Evolutionary conservation across 2,888 invertebrate species (phyloP).

Genomic region (Strigamia maritima): DNA sequence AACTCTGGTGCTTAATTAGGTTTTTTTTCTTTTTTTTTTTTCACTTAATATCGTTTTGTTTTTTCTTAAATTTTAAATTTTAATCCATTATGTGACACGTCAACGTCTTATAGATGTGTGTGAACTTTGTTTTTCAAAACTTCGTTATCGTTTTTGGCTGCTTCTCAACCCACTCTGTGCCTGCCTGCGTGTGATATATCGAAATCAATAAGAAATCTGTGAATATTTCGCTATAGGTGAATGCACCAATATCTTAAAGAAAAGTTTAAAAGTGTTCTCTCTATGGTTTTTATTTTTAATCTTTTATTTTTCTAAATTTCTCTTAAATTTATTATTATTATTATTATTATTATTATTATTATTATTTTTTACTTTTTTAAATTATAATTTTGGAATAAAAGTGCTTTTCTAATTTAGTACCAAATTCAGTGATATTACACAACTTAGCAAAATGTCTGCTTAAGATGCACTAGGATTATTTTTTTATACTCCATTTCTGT

Average conservation of each 20-base stretch:
- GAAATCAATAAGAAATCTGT: constrained; percentile 20
- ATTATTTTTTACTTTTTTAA: not conserved
- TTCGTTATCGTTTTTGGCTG: not conserved
- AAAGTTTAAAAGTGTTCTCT: not conserved
- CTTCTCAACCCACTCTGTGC: constrained; percentile 9
- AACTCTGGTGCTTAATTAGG: not conserved
- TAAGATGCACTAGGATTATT: not conserved
- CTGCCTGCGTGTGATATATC: constrained; percentile 20
- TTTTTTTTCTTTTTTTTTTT: not conserved
- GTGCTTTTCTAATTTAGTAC: not conserved
- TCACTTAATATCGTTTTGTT: no score
- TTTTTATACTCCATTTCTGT: constrained; percentile 2
- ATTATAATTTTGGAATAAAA: not conserved
- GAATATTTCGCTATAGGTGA: constrained; percentile 13
- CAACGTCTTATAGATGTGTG: constrained; percentile 4
- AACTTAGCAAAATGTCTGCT: not conserved
- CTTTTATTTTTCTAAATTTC: no score
- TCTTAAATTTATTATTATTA: not conserved
- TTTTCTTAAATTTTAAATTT: not conserved
- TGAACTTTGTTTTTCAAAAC: not conserved
- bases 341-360: not conserved
- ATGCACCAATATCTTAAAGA: not conserved
- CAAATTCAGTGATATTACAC: not conserved
- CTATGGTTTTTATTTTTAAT: not conserved
- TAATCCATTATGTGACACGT: not conserved